These are phyloP conservation scores for Panonychus citri DNA, from an alignment of 1,140 invertebrate species.

Conservation along the genomic window DNA sequence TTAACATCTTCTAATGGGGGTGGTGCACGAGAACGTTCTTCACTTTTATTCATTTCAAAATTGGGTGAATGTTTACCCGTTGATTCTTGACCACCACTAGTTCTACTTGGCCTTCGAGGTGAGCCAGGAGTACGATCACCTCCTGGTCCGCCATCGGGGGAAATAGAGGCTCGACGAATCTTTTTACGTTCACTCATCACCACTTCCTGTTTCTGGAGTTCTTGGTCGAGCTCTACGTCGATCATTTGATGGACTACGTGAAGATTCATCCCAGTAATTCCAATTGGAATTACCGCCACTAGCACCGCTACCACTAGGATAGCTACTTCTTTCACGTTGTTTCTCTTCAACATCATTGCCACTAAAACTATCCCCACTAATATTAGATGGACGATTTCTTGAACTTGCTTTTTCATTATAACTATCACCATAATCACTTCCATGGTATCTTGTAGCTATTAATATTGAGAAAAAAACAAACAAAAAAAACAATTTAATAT, in stretches of 20 bases:
- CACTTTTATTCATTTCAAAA: background rate
- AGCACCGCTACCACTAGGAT: background rate
- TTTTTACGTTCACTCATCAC: conserved; percentile 1
- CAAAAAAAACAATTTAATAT: too few species aligned
- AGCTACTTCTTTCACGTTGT: background rate
- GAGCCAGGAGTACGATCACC: background rate
- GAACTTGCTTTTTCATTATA: background rate
- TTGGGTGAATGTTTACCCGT: background rate
- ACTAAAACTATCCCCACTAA: background rate
- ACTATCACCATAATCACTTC: conserved; percentile 2
- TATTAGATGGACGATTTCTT: background rate
- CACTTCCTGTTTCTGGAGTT: background rate
- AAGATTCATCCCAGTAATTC: background rate
- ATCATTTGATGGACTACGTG: background rate
- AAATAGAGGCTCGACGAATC: background rate
- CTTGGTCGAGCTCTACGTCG: background rate
- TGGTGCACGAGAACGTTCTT: background rate
- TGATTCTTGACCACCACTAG: background rate
- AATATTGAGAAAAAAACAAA: background rate
- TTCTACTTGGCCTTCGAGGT: background rate
- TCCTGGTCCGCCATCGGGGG: background rate
- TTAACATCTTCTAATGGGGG: conserved; percentile 5
- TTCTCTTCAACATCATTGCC: background rate
- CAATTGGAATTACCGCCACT: background rate
- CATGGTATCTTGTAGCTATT: background rate